Conservation (phyloP, 1,140 invertebrate genomes). For the Drosophila neocordata region DNA sequence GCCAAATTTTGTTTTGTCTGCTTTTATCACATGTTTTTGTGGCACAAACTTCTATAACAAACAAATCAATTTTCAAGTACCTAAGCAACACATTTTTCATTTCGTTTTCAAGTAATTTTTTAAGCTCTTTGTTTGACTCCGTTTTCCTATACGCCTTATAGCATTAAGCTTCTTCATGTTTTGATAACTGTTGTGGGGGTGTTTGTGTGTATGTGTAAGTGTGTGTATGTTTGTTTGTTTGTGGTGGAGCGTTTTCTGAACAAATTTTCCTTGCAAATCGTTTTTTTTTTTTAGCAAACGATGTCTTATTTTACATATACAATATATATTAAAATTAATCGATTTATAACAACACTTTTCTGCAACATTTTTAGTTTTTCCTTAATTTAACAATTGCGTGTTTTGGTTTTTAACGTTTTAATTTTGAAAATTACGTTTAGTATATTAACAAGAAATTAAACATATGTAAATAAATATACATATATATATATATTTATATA, state of each 20-base stretch:
- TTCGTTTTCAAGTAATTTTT: slow-evolving; percentile 18
- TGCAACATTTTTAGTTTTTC: slow-evolving; percentile 30
- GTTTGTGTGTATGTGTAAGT: slow-evolving; percentile 15
- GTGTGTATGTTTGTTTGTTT: slow-evolving; percentile 26
- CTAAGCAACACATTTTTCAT: slow-evolving; percentile 39
- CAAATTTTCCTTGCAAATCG: too few relatives aligned
- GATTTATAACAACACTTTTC: slow-evolving; percentile 59
- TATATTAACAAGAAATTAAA: slow-evolving; percentile 50
- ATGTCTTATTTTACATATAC: slow-evolving; percentile 27
- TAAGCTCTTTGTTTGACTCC: neutral
- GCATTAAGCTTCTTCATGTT: neutral
- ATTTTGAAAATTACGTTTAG: slow-evolving; percentile 68
- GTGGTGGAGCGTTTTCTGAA: neutral
- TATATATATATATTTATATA: neutral
- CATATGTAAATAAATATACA: slow-evolving; percentile 20
- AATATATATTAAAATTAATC: slow-evolving; percentile 31
- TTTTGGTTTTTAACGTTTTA: slow-evolving; percentile 9
- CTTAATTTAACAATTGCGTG: slow-evolving; percentile 29
- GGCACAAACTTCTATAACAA: slow-evolving; percentile 56
- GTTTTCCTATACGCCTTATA: neutral
- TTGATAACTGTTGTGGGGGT: slow-evolving; percentile 15
- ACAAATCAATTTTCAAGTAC: slow-evolving; percentile 32
- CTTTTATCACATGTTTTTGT: slow-evolving; percentile 62
- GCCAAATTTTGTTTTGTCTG: slow-evolving; percentile 49
- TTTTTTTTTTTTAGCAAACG: neutral